Conservation (phyloP, 2,797 vertebrate genomes). For the Choloepus didactylus region DNA sequence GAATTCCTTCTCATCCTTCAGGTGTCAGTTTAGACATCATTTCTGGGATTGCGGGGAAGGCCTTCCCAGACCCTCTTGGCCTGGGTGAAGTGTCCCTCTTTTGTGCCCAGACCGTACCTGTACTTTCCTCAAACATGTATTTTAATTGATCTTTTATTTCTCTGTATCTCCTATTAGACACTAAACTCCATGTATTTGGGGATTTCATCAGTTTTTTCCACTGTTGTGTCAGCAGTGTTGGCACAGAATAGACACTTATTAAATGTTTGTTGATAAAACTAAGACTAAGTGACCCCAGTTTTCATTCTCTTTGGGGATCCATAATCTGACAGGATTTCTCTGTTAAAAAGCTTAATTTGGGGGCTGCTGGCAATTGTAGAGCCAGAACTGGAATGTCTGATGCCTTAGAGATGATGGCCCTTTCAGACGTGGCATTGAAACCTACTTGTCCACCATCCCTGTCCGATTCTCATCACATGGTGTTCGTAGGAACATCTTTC, state of each 20-base stretch:
- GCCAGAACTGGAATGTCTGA: not conserved
- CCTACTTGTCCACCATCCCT: not conserved
- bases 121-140: not conserved
- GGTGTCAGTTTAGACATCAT: not conserved
- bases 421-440: not conserved
- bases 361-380: not conserved
- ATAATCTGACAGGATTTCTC: constrained; percentile 52
- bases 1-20: not conserved
- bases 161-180: not conserved
- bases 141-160: not conserved
- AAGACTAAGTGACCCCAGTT: not conserved
- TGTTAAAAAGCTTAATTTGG: constrained; percentile 27
- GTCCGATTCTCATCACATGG: accelerated
- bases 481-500: not conserved
- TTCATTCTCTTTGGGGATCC: not conserved
- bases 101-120: not conserved
- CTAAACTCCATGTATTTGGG: not conserved
- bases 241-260: not conserved
- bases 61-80: not conserved
- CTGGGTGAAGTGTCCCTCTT: not conserved
- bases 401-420: not conserved
- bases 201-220: constrained; percentile 8
- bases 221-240: constrained; percentile 41
- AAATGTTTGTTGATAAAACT: constrained; percentile 51
- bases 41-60: not conserved